Evolutionary conservation across 2,797 vertebrate species (phyloP).

Genomic region (Melanotaenia nigrans): DNA sequence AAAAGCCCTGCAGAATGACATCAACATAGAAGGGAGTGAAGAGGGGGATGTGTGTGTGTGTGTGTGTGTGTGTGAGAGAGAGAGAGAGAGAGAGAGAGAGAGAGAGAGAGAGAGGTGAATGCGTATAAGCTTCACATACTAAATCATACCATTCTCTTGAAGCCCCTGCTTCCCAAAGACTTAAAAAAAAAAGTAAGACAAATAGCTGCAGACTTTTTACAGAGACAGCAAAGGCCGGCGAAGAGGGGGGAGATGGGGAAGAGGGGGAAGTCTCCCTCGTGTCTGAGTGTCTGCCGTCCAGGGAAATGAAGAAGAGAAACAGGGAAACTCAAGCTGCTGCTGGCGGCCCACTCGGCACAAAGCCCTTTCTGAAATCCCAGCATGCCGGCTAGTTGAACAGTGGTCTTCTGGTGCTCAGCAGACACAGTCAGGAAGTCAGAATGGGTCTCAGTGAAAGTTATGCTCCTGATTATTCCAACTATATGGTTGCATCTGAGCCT

Average conservation of each 20-base stretch:
- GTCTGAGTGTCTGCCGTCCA: slow-evolving; percentile 63
- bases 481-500: slow-evolving; percentile 32
- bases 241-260: slow-evolving; percentile 21
- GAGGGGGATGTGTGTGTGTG: slow-evolving; percentile 13
- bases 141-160: slow-evolving; percentile 69
- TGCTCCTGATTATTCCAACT: slow-evolving; percentile 61
- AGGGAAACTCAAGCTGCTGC: slow-evolving; percentile 73
- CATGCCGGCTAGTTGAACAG: slow-evolving; percentile 53
- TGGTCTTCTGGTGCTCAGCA: slow-evolving; percentile 51
- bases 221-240: slow-evolving; percentile 39
- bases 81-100: slow-evolving; percentile 20
- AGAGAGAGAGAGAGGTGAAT: slow-evolving; percentile 38
- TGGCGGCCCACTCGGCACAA: slow-evolving; percentile 70
- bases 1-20: slow-evolving; percentile 78
- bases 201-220: slow-evolving; percentile 56
- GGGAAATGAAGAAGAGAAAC: slow-evolving; percentile 61
- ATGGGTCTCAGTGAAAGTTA: slow-evolving; percentile 55
- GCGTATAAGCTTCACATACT: slow-evolving; percentile 56
- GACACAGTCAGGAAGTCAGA: slow-evolving; percentile 70
- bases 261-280: slow-evolving; percentile 24
- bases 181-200: slow-evolving; percentile 48
- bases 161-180: slow-evolving; percentile 46
- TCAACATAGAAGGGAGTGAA: slow-evolving; percentile 70
- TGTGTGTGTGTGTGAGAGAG: slow-evolving; percentile 4
- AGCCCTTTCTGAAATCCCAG: slow-evolving; percentile 66